A percentile compares a stretch with the other conserved stretches of the same genome.
Evolutionary conservation across 2,888 invertebrate species (phyloP).

Genomic region (Pocota personata): DNA sequence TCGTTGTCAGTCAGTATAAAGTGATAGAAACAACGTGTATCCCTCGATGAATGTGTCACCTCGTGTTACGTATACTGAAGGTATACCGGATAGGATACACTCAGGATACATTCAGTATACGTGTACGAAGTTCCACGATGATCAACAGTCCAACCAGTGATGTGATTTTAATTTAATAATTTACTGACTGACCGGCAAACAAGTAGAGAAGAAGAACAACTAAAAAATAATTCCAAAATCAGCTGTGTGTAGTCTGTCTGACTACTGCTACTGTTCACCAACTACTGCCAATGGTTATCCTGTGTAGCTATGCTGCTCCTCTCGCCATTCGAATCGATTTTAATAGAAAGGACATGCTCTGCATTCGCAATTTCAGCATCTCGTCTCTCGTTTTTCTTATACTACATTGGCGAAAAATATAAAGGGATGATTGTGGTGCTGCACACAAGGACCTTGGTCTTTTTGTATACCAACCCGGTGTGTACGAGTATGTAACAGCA

Average conservation of each 20-base stretch:
- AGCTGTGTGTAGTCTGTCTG: constrained; percentile 62
- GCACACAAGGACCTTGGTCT: constrained; percentile 73
- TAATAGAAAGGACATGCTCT: constrained; percentile 76
- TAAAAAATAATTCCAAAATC: constrained; percentile 15
- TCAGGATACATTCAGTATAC: constrained; percentile 99
- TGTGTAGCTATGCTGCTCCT: constrained; percentile 34
- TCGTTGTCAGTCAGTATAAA: background rate
- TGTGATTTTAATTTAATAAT: constrained; percentile 7
- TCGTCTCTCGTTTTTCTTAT: constrained; percentile 53
- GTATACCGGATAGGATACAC: constrained; percentile 99
- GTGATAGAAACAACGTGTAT: constrained; percentile 8
- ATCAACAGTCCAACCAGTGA: constrained; percentile 81
- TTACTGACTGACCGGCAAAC: constrained; percentile 47
- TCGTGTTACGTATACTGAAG: constrained; percentile 99
- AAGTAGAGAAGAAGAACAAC: background rate
- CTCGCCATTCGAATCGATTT: constrained; percentile 70
- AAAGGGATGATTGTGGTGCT: constrained; percentile 68
- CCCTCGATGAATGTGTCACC: constrained; percentile 90
- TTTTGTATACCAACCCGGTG: constrained; percentile 26
- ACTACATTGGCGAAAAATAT: constrained; percentile 38
- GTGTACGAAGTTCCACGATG: constrained; percentile 94
- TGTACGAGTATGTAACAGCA: constrained; percentile 34
- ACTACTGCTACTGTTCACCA: constrained; percentile 71
- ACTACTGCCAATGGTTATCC: constrained; percentile 64
- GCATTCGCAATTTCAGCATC: constrained; percentile 75